Conservation (phyloP, 2,797 vertebrate species). For the Dendrocincla tyrannina region DNA sequence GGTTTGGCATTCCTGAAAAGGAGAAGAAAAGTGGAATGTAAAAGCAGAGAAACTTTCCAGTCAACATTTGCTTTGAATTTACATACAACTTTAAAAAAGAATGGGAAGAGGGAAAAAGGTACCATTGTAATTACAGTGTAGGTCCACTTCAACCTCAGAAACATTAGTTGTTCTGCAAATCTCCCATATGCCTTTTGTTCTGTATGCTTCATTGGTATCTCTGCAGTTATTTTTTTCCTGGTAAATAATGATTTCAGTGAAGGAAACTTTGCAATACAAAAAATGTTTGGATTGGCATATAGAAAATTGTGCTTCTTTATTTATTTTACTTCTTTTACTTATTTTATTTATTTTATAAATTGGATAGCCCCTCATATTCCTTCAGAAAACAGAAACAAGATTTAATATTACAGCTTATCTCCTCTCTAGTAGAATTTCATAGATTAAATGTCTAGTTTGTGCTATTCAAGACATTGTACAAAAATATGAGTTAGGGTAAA, state of each 20-base stretch:
- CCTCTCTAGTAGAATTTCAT: neutral
- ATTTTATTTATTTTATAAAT: neutral
- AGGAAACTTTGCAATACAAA: neutral
- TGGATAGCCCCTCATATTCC: neutral
- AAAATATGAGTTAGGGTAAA: neutral
- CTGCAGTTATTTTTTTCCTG: neutral
- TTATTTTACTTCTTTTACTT: neutral
- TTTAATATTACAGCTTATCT: neutral
- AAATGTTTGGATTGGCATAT: neutral
- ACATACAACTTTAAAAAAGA: neutral
- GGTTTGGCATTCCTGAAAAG: conserved; percentile 42
- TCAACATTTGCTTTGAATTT: conserved; percentile 68
- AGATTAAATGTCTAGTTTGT: neutral
- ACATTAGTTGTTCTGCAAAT: neutral
- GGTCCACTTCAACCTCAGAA: neutral
- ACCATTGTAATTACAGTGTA: neutral
- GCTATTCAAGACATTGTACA: neutral
- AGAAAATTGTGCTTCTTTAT: neutral
- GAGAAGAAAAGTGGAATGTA: conserved; percentile 42
- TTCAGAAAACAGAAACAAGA: neutral
- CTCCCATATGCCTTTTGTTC: neutral
- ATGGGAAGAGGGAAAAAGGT: neutral
- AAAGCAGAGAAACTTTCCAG: conserved; percentile 38
- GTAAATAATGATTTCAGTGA: neutral
- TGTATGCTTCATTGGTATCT: neutral